Conservation (phyloP, 2,797 vertebrate genomes). For the Neomorphus geoffroyi region DNA sequence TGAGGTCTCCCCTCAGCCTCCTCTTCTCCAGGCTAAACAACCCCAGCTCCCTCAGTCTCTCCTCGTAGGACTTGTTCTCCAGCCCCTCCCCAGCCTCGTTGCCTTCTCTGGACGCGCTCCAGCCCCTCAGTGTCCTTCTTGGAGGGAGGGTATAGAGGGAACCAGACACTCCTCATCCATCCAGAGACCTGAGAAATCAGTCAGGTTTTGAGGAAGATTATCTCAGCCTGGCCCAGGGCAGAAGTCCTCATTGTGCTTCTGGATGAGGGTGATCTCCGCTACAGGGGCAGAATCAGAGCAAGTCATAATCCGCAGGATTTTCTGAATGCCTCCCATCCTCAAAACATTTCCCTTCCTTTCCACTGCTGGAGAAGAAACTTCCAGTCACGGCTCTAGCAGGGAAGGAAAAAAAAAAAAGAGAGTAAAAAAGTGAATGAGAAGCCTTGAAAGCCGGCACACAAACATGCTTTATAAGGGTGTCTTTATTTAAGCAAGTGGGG, state of each 20-base stretch:
- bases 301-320: not conserved
- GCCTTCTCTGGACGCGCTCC: no score
- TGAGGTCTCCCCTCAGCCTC: no score
- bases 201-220: not conserved
- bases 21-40: no score
- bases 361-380: not conserved
- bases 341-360: not conserved
- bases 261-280: not conserved
- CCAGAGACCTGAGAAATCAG: not conserved
- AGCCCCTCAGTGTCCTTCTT: no score
- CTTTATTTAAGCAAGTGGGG: not conserved
- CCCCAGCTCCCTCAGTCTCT: no score
- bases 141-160: not conserved
- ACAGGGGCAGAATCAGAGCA: not conserved
- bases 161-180: not conserved
- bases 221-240: not conserved
- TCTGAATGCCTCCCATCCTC: not conserved
- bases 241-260: not conserved
- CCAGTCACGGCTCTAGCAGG: not conserved
- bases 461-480: not conserved
- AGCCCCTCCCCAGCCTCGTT: no score
- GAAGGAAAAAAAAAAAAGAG: not conserved
- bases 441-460: slow-evolving; percentile 20
- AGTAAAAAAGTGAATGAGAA: not conserved
- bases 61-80: no score